A percentile compares a stretch with the other conserved stretches of the same genome.
Conservation (phyloP, 2,113 vertebrate species). For the Poicephalus gulielmi region DNA sequence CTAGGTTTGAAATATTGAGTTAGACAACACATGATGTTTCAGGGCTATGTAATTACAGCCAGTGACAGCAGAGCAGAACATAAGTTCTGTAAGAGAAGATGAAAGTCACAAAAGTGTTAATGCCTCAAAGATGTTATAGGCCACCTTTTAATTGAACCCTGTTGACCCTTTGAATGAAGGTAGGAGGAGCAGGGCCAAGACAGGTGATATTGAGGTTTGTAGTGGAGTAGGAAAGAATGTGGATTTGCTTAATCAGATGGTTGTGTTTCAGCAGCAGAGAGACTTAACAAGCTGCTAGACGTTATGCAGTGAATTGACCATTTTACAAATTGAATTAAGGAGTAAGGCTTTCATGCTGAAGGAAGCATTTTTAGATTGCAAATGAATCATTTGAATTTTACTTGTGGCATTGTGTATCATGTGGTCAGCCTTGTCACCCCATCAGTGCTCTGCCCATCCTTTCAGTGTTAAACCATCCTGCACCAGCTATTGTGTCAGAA, state of each 20-base stretch:
- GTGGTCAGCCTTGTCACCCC: not conserved
- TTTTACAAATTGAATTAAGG: not conserved
- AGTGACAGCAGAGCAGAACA: not conserved
- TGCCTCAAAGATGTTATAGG: not conserved
- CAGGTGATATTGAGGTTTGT: not conserved
- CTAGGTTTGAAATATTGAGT: not conserved
- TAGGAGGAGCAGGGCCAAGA: not conserved
- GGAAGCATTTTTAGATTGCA: not conserved
- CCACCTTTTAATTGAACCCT: not conserved
- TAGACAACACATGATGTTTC: not conserved
- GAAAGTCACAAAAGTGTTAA: not conserved
- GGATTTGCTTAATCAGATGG: not conserved
- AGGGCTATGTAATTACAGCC: not conserved
- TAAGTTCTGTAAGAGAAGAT: not conserved
- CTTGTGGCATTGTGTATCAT: not conserved
- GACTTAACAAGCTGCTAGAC: not conserved
- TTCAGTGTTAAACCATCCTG: not conserved
- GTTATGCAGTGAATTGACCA: not conserved
- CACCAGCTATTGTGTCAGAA: not conserved
- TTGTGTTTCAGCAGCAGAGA: not conserved
- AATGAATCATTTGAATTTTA: not conserved
- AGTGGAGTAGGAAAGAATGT: not conserved
- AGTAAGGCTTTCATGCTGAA: not conserved
- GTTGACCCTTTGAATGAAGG: not conserved
- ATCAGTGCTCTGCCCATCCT: not conserved